Conservation (phyloP, 2,113 vertebrate species). For the Chaenogobius annularis region DNA sequence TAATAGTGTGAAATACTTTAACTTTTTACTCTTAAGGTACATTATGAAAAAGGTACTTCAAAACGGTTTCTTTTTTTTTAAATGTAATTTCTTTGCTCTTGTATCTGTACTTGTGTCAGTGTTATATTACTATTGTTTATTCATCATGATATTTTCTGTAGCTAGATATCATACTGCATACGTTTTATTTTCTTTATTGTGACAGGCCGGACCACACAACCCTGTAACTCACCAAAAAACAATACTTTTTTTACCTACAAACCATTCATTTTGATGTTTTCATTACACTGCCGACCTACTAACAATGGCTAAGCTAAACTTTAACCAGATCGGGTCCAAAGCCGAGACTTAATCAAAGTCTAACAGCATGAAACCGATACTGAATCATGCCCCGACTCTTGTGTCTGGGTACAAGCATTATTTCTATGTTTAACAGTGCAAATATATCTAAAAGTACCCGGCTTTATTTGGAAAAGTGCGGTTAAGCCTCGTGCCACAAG, state of each 20-base stretch:
- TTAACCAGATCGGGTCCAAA: neutral
- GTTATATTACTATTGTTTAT: no score
- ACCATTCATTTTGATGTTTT: neutral
- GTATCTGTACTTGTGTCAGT: no score
- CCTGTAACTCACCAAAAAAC: neutral
- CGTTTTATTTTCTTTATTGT: no score
- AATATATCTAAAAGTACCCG: constrained; percentile 20
- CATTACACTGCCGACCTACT: neutral
- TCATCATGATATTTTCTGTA: no score
- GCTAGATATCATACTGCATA: no score
- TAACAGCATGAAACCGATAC: neutral
- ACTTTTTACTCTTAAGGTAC: no score
- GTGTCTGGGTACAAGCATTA: neutral
- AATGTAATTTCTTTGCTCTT: no score
- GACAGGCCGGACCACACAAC: neutral
- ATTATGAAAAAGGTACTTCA: no score
- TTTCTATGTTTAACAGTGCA: neutral
- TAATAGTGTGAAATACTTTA: no score
- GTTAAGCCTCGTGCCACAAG: neutral
- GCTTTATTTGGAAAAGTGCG: constrained; percentile 11
- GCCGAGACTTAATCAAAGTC: neutral
- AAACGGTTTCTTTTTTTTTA: no score
- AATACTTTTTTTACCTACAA: neutral
- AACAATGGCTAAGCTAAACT: neutral
- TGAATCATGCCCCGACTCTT: neutral